These are phyloP conservation scores for Rhinolophus ferrumequinum DNA, from an alignment of 2,113 vertebrate species.

Conservation along the genomic window DNA sequence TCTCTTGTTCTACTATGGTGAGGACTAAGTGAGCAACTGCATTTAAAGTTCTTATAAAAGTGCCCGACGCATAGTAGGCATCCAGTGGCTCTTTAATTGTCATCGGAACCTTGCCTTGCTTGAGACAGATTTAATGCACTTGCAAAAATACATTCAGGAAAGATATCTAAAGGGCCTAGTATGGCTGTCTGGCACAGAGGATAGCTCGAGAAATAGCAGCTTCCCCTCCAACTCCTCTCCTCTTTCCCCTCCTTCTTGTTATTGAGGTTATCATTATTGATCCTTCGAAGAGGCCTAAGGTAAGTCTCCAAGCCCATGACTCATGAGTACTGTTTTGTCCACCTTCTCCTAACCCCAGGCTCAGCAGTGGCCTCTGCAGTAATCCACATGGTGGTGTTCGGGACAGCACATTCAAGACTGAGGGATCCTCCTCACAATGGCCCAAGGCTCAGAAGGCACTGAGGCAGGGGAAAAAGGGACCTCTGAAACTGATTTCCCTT, in stretches of 20 bases:
- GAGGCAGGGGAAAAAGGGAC: neutral
- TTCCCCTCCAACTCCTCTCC: neutral
- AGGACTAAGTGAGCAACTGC: neutral
- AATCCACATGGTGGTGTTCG: neutral
- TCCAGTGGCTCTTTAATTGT: neutral
- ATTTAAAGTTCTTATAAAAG: neutral
- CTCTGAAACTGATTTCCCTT: neutral
- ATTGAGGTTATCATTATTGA: neutral
- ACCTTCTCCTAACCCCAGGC: neutral
- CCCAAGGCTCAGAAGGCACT: neutral
- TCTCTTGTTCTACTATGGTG: neutral
- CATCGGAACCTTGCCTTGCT: neutral
- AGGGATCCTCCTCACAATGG: neutral
- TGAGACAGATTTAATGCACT: neutral
- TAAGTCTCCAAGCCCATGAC: neutral
- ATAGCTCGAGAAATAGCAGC: neutral
- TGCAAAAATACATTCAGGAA: neutral
- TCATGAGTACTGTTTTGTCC: neutral
- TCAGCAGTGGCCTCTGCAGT: neutral
- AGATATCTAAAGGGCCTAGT: neutral
- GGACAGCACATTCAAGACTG: neutral
- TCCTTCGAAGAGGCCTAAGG: neutral
- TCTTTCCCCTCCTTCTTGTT: neutral
- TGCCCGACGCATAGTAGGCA: neutral
- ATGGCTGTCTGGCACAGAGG: neutral